These are phyloP conservation scores for Zoanthus sansibaricus DNA, from an alignment of 92 coral and sea anemone genomes.

Conservation along the genomic window DNA sequence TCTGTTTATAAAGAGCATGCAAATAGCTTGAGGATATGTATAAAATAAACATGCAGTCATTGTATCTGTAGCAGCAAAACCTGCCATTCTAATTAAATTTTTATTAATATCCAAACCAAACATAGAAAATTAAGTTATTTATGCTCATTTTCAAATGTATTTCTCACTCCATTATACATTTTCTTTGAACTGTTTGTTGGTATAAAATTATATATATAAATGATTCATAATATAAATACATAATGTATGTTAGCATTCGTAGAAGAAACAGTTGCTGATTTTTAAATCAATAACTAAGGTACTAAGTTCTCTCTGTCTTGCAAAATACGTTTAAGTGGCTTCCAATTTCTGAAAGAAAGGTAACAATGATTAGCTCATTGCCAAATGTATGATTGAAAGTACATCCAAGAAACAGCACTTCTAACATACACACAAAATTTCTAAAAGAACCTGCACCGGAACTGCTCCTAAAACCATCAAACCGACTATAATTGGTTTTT, in stretches of 20 bases:
- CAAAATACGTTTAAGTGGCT: not conserved
- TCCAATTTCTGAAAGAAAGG: not conserved
- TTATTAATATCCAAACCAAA: not conserved
- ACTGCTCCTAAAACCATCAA: not conserved
- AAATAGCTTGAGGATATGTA: conserved; percentile 16
- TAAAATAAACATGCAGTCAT: not conserved
- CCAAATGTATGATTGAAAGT: conserved; percentile 6
- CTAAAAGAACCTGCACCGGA: conserved; percentile 16
- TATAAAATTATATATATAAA: not conserved
- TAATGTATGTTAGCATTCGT: too few species aligned
- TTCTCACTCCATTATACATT: not conserved
- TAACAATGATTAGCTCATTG: not conserved
- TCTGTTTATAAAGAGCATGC: not conserved
- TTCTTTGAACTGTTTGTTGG: not conserved
- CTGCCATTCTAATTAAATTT: not conserved
- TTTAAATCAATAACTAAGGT: too few species aligned
- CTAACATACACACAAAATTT: conserved; percentile 11
- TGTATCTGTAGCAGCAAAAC: not conserved
- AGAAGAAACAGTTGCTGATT: too few species aligned
- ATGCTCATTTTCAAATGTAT: not conserved
- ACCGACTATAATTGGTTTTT: conserved; percentile 42
- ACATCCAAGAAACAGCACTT: not conserved
- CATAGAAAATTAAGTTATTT: not conserved
- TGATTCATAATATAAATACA: too few species aligned
- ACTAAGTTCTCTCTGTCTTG: not conserved